phyloP scores from a whole-genome alignment of 2,888 invertebrate genomes.

The Chloromyia formosa region DNA sequence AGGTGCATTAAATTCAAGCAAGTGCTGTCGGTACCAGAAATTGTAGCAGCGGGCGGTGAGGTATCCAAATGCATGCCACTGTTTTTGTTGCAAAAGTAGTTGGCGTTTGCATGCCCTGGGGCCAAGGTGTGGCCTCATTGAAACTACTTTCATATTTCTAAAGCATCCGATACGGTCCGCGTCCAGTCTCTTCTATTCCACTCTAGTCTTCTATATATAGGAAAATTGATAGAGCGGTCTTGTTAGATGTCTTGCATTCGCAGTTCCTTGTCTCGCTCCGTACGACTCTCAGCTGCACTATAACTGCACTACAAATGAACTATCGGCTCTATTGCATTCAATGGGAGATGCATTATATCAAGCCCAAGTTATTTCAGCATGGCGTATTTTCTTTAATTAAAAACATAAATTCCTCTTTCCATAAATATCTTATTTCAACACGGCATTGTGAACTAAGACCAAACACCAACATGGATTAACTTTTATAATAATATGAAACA shows the following conservation, averaged over 20 bases:
- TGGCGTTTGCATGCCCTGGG: slow-evolving; percentile 51
- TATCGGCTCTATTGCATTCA: slow-evolving; percentile 11
- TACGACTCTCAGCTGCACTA: neutral
- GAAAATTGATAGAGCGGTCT: slow-evolving; percentile 43
- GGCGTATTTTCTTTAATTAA: slow-evolving; percentile 39
- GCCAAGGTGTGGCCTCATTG: slow-evolving; percentile 60
- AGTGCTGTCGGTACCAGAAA: slow-evolving; percentile 3
- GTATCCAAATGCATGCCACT: slow-evolving; percentile 39
- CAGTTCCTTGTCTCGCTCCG: slow-evolving; percentile 30
- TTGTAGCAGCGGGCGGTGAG: slow-evolving; percentile 36
- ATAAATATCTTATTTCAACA: slow-evolving; percentile 38
- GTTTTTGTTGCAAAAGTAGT: slow-evolving; percentile 40
- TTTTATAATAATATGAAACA: slow-evolving; percentile 6
- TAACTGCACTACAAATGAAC: slow-evolving; percentile 5
- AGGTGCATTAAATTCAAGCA: slow-evolving; percentile 1
- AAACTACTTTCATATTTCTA: slow-evolving; percentile 60
- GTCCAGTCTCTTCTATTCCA: slow-evolving; percentile 38
- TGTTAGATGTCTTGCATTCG: slow-evolving; percentile 42
- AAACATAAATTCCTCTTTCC: slow-evolving; percentile 36
- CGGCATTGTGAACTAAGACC: neutral
- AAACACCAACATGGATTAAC: slow-evolving; percentile 8
- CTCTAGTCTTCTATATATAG: slow-evolving; percentile 41
- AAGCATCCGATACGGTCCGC: slow-evolving; percentile 50
- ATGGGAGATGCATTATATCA: slow-evolving; percentile 37
- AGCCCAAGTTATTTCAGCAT: slow-evolving; percentile 32